phyloP scores from a whole-genome alignment of 2,888 invertebrate species.

The Lasioglossum zephyrum region DNA sequence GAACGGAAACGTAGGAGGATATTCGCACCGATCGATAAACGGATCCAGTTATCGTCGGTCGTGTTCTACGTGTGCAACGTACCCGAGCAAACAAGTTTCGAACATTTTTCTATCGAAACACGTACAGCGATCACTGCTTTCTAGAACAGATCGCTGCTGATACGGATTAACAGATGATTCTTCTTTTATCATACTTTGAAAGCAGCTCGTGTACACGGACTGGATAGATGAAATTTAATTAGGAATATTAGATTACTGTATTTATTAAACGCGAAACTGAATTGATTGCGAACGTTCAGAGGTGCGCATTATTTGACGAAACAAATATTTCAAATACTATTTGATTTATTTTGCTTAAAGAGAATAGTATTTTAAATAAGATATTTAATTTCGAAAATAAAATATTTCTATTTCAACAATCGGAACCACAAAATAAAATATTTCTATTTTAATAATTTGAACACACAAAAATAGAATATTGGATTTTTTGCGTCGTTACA shows the following conservation, averaged over 20 bases:
- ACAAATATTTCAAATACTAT: too few relatives aligned
- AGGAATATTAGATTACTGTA: not conserved
- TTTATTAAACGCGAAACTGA: not conserved
- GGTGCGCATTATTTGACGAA: too few relatives aligned
- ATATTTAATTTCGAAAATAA: too few relatives aligned
- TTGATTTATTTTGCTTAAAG: too few relatives aligned
- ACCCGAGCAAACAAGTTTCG: not conserved
- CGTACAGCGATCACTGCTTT: conserved; percentile 4
- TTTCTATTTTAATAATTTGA: too few relatives aligned
- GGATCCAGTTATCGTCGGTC: conserved; percentile 17
- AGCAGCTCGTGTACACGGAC: not conserved
- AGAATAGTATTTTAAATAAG: too few relatives aligned
- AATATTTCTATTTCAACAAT: too few relatives aligned
- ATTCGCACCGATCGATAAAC: conserved; percentile 44
- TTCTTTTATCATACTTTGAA: not conserved
- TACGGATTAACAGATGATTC: not conserved
- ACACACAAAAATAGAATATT: too few relatives aligned
- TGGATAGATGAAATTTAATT: not conserved
- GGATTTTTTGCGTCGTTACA: too few relatives aligned
- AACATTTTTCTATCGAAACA: not conserved
- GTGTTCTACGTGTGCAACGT: not conserved
- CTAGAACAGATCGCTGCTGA: not conserved
- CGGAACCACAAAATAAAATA: too few relatives aligned
- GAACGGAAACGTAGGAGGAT: conserved; percentile 52
- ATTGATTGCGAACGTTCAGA: not conserved